These are phyloP conservation scores for Mirza zaza DNA, from an alignment of 2,113 vertebrate genomes.

Conservation along the genomic window DNA sequence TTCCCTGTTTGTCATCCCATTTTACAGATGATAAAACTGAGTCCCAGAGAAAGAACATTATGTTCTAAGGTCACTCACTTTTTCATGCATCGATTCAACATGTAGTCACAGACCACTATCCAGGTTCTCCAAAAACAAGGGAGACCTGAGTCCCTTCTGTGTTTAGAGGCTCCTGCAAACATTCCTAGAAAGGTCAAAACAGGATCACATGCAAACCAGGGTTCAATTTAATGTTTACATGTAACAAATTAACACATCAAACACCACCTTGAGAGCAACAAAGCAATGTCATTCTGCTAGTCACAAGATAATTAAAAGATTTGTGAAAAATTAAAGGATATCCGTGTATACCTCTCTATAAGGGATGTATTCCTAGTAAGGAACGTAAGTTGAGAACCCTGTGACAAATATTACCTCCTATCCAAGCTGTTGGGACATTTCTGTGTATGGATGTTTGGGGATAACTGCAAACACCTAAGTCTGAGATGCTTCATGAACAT, in stretches of 20 bases:
- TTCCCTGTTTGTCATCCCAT: not conserved
- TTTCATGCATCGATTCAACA: not conserved
- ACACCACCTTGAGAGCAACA: not conserved
- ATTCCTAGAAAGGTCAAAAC: not conserved
- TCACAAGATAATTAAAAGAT: not conserved
- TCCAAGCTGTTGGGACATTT: not conserved
- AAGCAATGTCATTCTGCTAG: not conserved
- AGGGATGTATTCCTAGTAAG: not conserved
- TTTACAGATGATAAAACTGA: not conserved
- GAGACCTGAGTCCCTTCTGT: not conserved
- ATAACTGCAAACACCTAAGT: not conserved
- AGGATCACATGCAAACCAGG: too few species aligned
- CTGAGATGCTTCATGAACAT: not conserved
- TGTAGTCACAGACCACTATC: not conserved
- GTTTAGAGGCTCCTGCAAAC: not conserved
- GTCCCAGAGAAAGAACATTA: not conserved
- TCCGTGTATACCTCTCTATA: accelerated
- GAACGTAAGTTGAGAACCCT: not conserved
- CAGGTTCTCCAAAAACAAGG: not conserved
- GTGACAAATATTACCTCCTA: not conserved
- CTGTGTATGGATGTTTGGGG: not conserved
- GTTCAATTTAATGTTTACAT: not conserved
- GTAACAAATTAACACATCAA: not conserved
- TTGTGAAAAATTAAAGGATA: not conserved
- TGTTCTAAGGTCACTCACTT: not conserved